Base-by-base conservation (phyloP, 2,797 vertebrate species). In the Paratrypauchen microcephalus region DNA sequence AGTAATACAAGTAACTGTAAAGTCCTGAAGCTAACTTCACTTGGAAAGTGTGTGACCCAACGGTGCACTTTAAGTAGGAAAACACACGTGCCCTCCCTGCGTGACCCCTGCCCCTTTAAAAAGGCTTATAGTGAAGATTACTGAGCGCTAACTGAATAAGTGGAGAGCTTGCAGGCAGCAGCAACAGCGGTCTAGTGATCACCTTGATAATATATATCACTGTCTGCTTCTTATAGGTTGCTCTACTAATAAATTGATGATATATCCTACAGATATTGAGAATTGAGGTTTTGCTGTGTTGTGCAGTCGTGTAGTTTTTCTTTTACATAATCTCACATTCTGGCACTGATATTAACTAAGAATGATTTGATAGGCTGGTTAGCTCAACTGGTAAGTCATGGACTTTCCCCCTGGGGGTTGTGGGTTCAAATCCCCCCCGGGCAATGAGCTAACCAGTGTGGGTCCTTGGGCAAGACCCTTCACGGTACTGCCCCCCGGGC, bases 101-200 rank as follows among this genome's bases (percentile, higher is more conserved):
- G 50, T 71, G 81, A 75, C 73, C 70, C 71, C 64, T 57, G 61
- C 39, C 47, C 63, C 63, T 56, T 74, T 67, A 52, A 55, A 72
- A 71, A 72, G 72, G 79, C 70, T 87, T 85, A 82, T 45, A 68
- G 81, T 77, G 60, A 75, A 73, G 76, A 65, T 81, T 82, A 84
- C 50, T 39, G 52, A 23, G 12, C 41, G 21, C 12, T 85, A 86
- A 87, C 79, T 73, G 56, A 87, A 86, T 88, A 77, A 87, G 75
- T 74, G 69, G 60, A 48, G 15, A 66, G 69, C 58, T 70, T 75
- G 57, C 62, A 63, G 65, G 69, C 71, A 70, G 76, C 26, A 67
- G 71, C 58, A 28, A 52, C 65, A 45, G 71, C 69, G n/a, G 5
- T 28, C 18, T 60, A 19, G 16, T 41, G 64, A 54, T 23, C 21